These are phyloP conservation scores for Macrobrachium nipponense DNA, from an alignment of 1,140 invertebrate species.

Conservation along the genomic window DNA sequence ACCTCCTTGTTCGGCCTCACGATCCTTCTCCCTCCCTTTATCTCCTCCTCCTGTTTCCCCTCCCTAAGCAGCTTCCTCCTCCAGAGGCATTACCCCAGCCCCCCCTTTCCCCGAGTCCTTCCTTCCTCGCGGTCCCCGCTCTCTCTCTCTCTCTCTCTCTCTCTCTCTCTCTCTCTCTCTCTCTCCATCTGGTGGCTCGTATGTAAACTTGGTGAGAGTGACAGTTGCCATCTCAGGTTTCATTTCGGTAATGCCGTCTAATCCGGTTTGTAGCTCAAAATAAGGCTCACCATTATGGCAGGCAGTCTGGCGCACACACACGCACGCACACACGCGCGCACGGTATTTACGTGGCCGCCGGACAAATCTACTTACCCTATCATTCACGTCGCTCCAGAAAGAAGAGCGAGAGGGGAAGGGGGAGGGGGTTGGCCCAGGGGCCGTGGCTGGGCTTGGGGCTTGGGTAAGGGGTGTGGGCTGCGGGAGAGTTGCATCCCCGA, in stretches of 20 bases:
- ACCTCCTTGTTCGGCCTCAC: not conserved
- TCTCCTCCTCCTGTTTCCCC: too few relatives aligned
- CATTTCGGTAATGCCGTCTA: constrained; percentile 39
- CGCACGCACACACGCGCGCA: not conserved
- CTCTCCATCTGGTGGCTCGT: not conserved
- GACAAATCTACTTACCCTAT: too few relatives aligned
- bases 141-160: not conserved
- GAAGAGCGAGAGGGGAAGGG: too few relatives aligned
- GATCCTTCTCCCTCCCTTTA: not conserved
- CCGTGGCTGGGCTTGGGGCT: too few relatives aligned
- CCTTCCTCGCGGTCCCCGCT: not conserved
- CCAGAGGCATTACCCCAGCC: not conserved
- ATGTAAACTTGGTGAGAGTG: constrained; percentile 19
- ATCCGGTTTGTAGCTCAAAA: constrained; percentile 42
- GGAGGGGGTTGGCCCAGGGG: too few relatives aligned
- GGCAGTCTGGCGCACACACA: not conserved
- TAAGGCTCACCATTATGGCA: constrained; percentile 30
- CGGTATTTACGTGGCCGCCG: not conserved
- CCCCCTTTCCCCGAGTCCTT: not conserved
- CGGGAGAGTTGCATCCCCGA: too few relatives aligned
- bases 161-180: not conserved
- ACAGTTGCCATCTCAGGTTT: constrained; percentile 29
- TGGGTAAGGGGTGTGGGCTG: too few relatives aligned
- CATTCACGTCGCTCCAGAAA: too few relatives aligned
- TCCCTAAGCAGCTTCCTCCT: not conserved